These are phyloP conservation scores for Torymus aiolomorphi DNA, from an alignment of 2,888 invertebrate genomes.

Conservation along the genomic window DNA sequence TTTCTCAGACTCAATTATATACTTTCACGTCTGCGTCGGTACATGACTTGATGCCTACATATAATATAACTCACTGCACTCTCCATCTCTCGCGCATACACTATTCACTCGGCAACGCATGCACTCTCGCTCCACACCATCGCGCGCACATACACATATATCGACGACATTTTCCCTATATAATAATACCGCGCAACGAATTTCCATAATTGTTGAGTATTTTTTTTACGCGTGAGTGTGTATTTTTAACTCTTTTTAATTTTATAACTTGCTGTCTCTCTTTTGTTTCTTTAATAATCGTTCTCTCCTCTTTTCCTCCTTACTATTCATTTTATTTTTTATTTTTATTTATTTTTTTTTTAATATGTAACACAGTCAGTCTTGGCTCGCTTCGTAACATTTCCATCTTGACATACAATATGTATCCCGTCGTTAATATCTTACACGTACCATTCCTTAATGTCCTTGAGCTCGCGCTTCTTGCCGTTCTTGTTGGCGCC, in stretches of 20 bases:
- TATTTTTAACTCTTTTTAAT: conserved; percentile 6
- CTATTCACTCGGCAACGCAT: background rate
- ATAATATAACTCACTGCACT: conserved; percentile 5
- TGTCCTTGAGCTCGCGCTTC: conserved; percentile 89
- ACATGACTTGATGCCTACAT: conserved; percentile 23
- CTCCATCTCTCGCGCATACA: conserved; percentile 15
- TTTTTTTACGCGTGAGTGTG: background rate
- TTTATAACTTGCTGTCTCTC: conserved; percentile 31
- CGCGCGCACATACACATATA: conserved; percentile 7
- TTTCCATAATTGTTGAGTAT: conserved; percentile 30
- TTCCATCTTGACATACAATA: background rate
- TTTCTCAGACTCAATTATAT: conserved; percentile 27
- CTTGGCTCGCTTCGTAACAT: conserved; percentile 63
- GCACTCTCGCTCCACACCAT: background rate
- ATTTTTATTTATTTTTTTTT: conserved; percentile 4
- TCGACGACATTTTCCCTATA: conserved; percentile 23
- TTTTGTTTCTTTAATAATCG: background rate
- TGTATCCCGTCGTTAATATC: conserved; percentile 29
- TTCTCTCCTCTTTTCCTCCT: conserved; percentile 9
- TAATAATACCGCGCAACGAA: conserved; percentile 25
- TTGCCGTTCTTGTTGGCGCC: conserved; percentile 77
- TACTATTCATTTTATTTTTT: background rate
- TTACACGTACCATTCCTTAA: conserved; percentile 98
- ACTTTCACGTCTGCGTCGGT: conserved; percentile 36
- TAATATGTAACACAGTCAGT: conserved; percentile 64